phyloP scores from a whole-genome alignment of 2,888 invertebrate species.

The Volucella bombylans region DNA sequence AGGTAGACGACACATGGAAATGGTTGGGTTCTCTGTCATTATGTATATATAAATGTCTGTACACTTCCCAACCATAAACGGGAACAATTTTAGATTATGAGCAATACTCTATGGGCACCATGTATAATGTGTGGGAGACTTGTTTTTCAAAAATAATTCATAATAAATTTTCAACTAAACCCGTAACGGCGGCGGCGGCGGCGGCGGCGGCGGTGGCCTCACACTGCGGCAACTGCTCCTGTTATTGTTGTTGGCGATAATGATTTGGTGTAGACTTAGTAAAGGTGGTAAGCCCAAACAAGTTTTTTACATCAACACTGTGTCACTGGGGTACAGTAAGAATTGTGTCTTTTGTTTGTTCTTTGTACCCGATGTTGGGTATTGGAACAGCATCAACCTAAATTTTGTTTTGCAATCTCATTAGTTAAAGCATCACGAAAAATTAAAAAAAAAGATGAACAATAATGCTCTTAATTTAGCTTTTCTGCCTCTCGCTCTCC shows the following conservation, averaged over 20 bases:
- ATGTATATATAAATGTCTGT: conserved; percentile 42
- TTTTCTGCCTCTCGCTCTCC: neutral
- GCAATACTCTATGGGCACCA: conserved; percentile 55
- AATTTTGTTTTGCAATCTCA: conserved; percentile 2
- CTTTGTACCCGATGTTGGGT: neutral
- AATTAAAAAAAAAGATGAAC: conserved; percentile 4
- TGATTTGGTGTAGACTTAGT: neutral
- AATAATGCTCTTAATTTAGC: neutral
- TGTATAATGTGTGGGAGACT: conserved; percentile 63
- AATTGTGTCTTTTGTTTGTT: conserved; percentile 26
- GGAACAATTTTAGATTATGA: conserved; percentile 68
- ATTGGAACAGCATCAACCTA: neutral
- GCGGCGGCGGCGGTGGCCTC: neutral
- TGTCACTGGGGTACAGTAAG: conserved; percentile 67
- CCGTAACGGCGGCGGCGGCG: neutral
- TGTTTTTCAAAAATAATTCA: conserved; percentile 50
- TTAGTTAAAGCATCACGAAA: conserved; percentile 3
- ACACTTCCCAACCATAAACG: conserved; percentile 27
- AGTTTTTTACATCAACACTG: conserved; percentile 48
- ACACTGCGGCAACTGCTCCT: neutral
- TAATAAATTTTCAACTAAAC: conserved; percentile 35
- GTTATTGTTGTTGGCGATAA: neutral
- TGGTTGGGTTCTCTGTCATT: conserved; percentile 35
- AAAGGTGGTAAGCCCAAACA: conserved; percentile 61
- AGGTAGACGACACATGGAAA: conserved; percentile 24